Conservation (phyloP, 2,113 vertebrate genomes). For the Clinocottus analis region DNA sequence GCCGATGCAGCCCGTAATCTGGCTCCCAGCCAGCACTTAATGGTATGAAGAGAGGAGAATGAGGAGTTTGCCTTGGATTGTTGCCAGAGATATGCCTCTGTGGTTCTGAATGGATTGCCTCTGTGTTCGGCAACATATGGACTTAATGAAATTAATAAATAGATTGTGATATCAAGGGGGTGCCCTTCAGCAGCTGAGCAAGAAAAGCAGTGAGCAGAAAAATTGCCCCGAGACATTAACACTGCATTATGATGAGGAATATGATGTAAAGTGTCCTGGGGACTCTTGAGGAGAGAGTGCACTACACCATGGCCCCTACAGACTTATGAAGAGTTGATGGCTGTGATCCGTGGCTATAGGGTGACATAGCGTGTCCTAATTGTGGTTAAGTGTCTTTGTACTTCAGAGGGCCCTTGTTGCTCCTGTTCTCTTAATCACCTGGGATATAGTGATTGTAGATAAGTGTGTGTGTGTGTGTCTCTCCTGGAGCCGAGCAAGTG, state of each 20-base stretch:
- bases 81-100: slow-evolving; percentile 68
- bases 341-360: slow-evolving; percentile 36
- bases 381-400: slow-evolving; percentile 46
- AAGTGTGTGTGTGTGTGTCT: not conserved
- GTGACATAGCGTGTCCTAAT: slow-evolving; percentile 28
- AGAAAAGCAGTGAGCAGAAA: slow-evolving; percentile 43
- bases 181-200: slow-evolving; percentile 63
- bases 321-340: slow-evolving; percentile 45
- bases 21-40: slow-evolving; percentile 71
- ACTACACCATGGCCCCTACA: slow-evolving; percentile 8
- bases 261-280: slow-evolving; percentile 55
- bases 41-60: slow-evolving; percentile 68
- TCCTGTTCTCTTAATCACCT: not conserved
- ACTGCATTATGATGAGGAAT: slow-evolving; percentile 66
- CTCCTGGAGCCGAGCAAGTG: not conserved
- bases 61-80: slow-evolving; percentile 69
- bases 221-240: slow-evolving; percentile 67
- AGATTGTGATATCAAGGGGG: slow-evolving; percentile 64
- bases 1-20: slow-evolving; percentile 57
- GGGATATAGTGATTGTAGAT: not conserved
- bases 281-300: slow-evolving; percentile 35
- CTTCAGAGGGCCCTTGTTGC: slow-evolving; percentile 12
- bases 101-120: slow-evolving; percentile 70
- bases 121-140: slow-evolving; percentile 70
- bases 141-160: slow-evolving; percentile 79